Evolutionary conservation across 2,797 vertebrate genomes (phyloP), one percentile per base, ranked within the genome.

Genomic region (Platyrinchus mystaceus): DNA sequence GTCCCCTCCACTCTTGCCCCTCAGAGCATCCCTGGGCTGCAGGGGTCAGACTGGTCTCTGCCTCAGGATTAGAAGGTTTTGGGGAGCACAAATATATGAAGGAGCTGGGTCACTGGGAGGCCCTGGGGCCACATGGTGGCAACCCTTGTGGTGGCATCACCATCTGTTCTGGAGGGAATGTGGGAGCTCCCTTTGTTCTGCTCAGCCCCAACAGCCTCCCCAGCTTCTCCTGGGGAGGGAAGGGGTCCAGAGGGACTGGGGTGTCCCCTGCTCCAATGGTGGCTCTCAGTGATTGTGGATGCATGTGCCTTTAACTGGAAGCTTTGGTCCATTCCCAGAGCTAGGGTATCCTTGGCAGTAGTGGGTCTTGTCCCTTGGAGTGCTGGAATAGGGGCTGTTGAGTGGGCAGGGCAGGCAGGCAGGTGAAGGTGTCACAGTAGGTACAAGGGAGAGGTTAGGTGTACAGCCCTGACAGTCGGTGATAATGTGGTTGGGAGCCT

Each of bases 71-170:
- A 34, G 47, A 28, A 52, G 14, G 21, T 71, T 66, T 52, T 36
- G 26, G 10, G 4, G 30, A 46, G 14, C 28, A 64, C 14, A 52
- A 27, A 23, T 12, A 2, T 46, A 19, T 66, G 34, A 78, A 47
- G 30, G 34, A 84, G 34, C 5, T 2, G 5, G 10, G 23, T 14
- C 36, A 50, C 12, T 50, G 28, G 16, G 10, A 58, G 26, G 26
- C 15, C 18, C 0, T 2, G n/a, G 10, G 10, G 13, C 21, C 21
- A 17, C 0, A 0, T 27, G 9, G 3, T 49, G 11, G 32, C 27
- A 43, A 3, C n/a, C 5, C 22, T 19, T 24, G 37, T 19, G 14
- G 6, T 58, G n/a, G 20, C 6, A 10, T 63, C 14, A 17, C 37
- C 0, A 0, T 88, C 20, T 8, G 3, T 34, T 89, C 20, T 70